These are phyloP conservation scores for Lydus trimaculatus DNA, from an alignment of 2,888 invertebrate genomes.

Conservation along the genomic window DNA sequence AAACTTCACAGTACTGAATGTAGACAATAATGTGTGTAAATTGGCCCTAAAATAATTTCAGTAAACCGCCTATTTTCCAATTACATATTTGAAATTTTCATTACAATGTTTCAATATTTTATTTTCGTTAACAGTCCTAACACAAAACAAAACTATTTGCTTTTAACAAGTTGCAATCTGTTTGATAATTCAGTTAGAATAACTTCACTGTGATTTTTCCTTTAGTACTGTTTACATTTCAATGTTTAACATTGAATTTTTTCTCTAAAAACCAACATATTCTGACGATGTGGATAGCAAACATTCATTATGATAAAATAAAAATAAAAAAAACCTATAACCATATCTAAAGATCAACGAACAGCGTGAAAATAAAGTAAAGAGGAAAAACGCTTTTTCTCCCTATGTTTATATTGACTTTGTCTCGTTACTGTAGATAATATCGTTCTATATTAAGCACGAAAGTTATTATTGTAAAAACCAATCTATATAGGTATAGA, in stretches of 20 bases:
- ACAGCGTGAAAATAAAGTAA: not conserved
- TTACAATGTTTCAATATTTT: too few species aligned
- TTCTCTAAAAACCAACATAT: not conserved
- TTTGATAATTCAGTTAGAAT: constrained; percentile 3
- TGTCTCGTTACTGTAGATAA: not conserved
- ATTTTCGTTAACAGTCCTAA: too few species aligned
- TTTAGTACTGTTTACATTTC: not conserved
- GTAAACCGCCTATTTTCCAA: too few species aligned
- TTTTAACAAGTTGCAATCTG: not conserved
- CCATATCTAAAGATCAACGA: constrained; percentile 1
- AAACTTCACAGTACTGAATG: too few species aligned
- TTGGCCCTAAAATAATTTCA: too few species aligned
- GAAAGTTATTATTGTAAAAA: not conserved
- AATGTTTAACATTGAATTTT: not conserved
- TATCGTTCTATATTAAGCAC: not conserved
- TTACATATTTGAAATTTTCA: too few species aligned
- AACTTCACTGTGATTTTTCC: not conserved
- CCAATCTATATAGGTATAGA: not conserved
- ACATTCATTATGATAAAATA: not conserved
- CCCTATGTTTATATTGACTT: not conserved
- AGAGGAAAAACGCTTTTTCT: not conserved
- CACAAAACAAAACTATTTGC: not conserved
- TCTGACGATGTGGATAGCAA: not conserved
- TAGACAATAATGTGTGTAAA: too few species aligned
- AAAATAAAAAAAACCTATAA: not conserved